phyloP scores from a whole-genome alignment of 2,888 invertebrate genomes.

The Eupithecia subfuscata region DNA sequence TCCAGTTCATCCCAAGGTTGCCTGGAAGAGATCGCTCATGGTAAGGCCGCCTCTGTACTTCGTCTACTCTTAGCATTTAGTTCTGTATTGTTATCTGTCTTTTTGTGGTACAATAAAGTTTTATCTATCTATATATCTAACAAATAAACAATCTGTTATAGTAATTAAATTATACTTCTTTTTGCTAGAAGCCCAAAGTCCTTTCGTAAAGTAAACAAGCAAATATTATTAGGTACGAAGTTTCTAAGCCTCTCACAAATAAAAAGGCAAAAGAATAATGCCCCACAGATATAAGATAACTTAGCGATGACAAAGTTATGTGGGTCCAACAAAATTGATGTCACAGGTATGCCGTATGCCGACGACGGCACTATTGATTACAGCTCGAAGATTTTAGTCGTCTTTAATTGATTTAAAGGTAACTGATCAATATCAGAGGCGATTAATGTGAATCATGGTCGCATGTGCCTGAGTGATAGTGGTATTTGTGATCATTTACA shows the following conservation, averaged over 20 bases:
- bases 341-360: slow-evolving; percentile 47
- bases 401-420: slow-evolving; percentile 64
- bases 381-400: slow-evolving; percentile 58
- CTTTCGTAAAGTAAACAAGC: background rate
- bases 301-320: slow-evolving; percentile 70
- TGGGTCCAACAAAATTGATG: slow-evolving; percentile 69
- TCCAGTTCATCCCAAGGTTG: no score
- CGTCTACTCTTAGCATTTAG: no score
- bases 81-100: no score
- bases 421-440: slow-evolving; percentile 60
- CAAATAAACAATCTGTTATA: no score
- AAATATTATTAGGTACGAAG: background rate
- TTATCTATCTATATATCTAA: no score
- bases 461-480: slow-evolving; percentile 44
- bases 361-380: slow-evolving; percentile 62
- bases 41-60: no score
- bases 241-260: background rate
- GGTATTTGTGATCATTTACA: slow-evolving; percentile 42
- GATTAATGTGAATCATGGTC: slow-evolving; percentile 57
- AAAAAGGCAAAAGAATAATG: slow-evolving; percentile 49
- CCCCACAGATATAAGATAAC: slow-evolving; percentile 49
- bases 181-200: background rate
- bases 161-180: background rate
- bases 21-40: no score
- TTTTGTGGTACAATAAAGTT: no score